Evolutionary conservation across 2,797 vertebrate genomes (phyloP).

Genomic region (Platalea minor): DNA sequence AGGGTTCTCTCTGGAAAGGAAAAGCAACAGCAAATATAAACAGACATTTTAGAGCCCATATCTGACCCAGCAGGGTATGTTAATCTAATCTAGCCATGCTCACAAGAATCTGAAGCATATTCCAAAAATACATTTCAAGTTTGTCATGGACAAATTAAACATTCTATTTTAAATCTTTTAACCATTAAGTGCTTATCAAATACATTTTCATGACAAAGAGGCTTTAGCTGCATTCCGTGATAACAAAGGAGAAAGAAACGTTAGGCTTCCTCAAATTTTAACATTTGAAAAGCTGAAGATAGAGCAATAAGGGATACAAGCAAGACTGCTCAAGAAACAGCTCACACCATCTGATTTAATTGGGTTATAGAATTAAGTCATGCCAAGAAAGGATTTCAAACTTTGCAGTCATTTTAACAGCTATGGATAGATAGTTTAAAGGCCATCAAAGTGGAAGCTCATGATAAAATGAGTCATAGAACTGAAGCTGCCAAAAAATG

Average conservation of each 20-base stretch:
- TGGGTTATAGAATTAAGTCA: conserved; percentile 40
- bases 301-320: not conserved
- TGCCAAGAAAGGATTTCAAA: conserved; percentile 40
- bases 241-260: not conserved
- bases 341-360: conserved; percentile 46
- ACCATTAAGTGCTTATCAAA: not conserved
- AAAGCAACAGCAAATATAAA: not conserved
- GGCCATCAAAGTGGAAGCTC: conserved; percentile 55
- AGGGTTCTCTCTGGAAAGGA: not conserved
- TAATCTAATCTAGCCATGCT: not conserved
- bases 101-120: not conserved
- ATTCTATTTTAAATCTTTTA: not conserved
- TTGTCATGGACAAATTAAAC: not conserved
- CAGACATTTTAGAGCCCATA: not conserved
- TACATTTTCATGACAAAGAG: not conserved
- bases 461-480: conserved; percentile 52
- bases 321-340: not conserved
- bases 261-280: not conserved
- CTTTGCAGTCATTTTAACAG: conserved; percentile 47
- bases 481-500: conserved; percentile 4
- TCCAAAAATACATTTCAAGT: not conserved
- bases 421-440: conserved; percentile 52
- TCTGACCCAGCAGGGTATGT: not conserved
- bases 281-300: not conserved
- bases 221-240: not conserved